A percentile compares a stretch with the other conserved stretches of the same genome.
phyloP scores from a whole-genome alignment of 2,888 invertebrate species.

The Drosophila cognata region DNA sequence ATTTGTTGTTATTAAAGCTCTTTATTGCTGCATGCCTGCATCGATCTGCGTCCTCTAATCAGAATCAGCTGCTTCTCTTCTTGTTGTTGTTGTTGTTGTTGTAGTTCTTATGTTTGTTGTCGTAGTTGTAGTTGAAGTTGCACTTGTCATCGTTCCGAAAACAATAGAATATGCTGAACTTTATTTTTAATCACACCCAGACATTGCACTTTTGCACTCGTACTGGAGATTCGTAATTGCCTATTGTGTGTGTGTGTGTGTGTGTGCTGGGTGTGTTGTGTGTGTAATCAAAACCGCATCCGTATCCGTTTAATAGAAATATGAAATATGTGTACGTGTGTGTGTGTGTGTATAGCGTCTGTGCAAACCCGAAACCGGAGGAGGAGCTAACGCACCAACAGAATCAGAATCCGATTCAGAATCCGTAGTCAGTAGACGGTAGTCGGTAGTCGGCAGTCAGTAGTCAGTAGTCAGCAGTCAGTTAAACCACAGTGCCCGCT shows the following conservation, averaged over 20 bases:
- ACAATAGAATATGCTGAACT: constrained; percentile 63
- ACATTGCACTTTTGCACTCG: constrained; percentile 74
- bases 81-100: constrained; percentile 14
- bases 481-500: constrained; percentile 54
- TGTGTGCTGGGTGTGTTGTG: constrained; percentile 21
- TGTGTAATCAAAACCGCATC: constrained; percentile 58
- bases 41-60: constrained; percentile 43
- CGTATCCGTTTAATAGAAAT: constrained; percentile 59
- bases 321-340: background rate
- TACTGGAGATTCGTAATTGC: constrained; percentile 43
- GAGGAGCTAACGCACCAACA: constrained; percentile 34
- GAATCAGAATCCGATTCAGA: constrained; percentile 23
- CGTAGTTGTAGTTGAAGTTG: constrained; percentile 16
- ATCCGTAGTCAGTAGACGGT: constrained; percentile 30
- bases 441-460: constrained; percentile 27
- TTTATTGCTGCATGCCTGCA: constrained; percentile 43
- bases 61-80: constrained; percentile 48
- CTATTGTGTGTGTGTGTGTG: constrained; percentile 18
- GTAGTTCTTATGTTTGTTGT: constrained; percentile 9
- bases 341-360: constrained; percentile 14
- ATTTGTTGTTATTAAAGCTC: constrained; percentile 64
- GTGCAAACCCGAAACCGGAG: constrained; percentile 41
- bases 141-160: constrained; percentile 55
- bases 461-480: constrained; percentile 31
- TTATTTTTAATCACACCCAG: constrained; percentile 65